Evolutionary conservation across 2,113 vertebrate species (phyloP), one percentile per base, ranked within the genome.

Genomic region (Podiceps cristatus): DNA sequence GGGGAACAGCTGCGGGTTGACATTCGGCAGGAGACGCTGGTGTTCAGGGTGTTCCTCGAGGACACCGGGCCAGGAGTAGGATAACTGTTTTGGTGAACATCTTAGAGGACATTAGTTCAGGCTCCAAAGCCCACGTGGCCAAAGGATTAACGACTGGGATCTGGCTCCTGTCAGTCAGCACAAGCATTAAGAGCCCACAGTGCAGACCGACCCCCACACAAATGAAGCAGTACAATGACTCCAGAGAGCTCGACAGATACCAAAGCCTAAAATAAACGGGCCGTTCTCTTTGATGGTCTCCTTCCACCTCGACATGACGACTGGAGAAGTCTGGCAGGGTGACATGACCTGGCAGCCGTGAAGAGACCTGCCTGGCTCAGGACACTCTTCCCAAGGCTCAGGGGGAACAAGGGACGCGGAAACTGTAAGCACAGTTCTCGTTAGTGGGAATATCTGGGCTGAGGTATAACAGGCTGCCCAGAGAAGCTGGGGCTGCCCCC

Each of bases 91-190:
- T 16, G 28, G 31, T 16, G 68, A 67, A 52, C 14, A 35, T 7
- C 19, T 19, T 10, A 9, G 1, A 17, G 56, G 3, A n/a, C 4
- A 0, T 10, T 6, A 14, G 35, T 8, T 44, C 67, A 35, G 68
- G 59, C 50, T 58, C 66, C 2, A 2, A 31, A 56, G 29, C 24
- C 68, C 50, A 10, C 10, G 15, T 13, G 42, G 49, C 52, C 37
- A 9, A 33, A 44, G 3, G 3, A 13, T 18, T 11, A 28, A n/a
- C 1, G 16, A 13, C 11, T 2, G 35, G 33, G 37, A 14, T 22
- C 62, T 28, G 60, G 60, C 87, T 66, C 13, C 0, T 8, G 22
- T 52, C 12, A 2, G 42, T 29, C 37, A 52, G 66, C 13, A 1
- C 35, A 7, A 42, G 42, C 49, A 11, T 31, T 28, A 33, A 20